Conservation (phyloP, 2,113 vertebrate species). For the Stomatorhinus ivindoensis region DNA sequence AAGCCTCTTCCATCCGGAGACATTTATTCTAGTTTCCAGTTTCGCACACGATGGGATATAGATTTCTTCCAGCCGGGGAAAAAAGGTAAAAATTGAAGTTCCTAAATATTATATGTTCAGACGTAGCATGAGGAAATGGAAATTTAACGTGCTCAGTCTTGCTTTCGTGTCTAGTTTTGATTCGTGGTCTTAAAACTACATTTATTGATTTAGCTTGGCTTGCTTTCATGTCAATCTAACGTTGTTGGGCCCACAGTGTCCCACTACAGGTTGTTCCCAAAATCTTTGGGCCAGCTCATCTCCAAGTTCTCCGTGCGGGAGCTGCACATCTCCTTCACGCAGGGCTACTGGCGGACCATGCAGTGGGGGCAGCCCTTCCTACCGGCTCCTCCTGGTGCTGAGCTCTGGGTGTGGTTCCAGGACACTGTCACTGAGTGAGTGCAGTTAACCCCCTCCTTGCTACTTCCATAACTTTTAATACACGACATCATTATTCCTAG, state of each 20-base stretch:
- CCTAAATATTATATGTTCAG: background rate
- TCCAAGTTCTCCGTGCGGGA: conserved; percentile 85
- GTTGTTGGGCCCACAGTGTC: conserved; percentile 57
- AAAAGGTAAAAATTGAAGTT: conserved; percentile 52
- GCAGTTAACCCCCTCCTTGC: background rate
- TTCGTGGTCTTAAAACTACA: background rate
- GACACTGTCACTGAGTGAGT: conserved; percentile 82
- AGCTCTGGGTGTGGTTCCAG: conserved; percentile 94
- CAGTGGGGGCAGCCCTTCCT: conserved; percentile 86
- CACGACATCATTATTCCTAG: background rate
- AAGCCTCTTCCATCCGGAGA: conserved; percentile 81
- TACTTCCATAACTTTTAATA: background rate
- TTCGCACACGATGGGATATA: conserved; percentile 80
- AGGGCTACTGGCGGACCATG: conserved; percentile 83
- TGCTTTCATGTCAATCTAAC: background rate
- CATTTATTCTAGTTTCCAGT: conserved; percentile 86
- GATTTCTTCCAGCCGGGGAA: conserved; percentile 60
- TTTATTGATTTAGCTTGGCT: background rate
- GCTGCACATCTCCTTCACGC: conserved; percentile 81
- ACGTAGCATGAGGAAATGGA: background rate
- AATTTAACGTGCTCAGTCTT: background rate
- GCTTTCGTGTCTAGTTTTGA: background rate
- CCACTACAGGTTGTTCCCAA: conserved; percentile 93
- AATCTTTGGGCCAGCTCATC: conserved; percentile 86
- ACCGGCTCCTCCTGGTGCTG: conserved; percentile 73